Evolutionary conservation across 2,113 vertebrate genomes (phyloP).

Genomic region (Oceanites oceanicus): DNA sequence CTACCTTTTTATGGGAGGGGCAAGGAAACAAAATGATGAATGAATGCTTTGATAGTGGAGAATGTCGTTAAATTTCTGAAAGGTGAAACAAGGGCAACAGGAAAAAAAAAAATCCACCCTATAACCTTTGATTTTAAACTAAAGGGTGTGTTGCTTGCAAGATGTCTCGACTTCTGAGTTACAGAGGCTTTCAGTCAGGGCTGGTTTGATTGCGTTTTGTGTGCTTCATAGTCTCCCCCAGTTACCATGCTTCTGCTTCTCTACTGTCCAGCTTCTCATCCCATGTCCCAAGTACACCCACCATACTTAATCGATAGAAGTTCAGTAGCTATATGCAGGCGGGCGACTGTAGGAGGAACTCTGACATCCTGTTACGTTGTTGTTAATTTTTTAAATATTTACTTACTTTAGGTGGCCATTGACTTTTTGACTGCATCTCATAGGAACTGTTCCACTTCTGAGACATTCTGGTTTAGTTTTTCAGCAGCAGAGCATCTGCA

Average conservation of each 20-base stretch:
- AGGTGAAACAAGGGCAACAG: not conserved
- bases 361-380: not conserved
- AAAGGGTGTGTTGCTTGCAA: not conserved
- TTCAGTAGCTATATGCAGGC: not conserved
- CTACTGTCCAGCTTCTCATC: not conserved
- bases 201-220: not conserved
- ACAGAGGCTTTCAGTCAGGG: not conserved
- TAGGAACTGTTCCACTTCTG: not conserved
- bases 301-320: not conserved
- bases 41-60: not conserved
- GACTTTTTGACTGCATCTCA: not conserved
- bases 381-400: not conserved
- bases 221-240: not conserved
- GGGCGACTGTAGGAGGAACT: not conserved
- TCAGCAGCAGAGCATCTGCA: not conserved
- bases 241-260: not conserved
- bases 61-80: not conserved
- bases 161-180: not conserved
- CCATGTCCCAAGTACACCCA: not conserved
- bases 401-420: not conserved
- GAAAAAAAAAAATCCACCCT: not conserved
- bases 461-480: not conserved
- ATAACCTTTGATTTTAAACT: conserved; percentile 7
- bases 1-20: not conserved
- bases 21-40: conserved; percentile 37